A percentile compares a stretch with the other conserved stretches of the same genome.
These are phyloP conservation scores for Paramormyrops hopkinsi DNA, from an alignment of 2,797 vertebrate genomes.

Conservation along the genomic window DNA sequence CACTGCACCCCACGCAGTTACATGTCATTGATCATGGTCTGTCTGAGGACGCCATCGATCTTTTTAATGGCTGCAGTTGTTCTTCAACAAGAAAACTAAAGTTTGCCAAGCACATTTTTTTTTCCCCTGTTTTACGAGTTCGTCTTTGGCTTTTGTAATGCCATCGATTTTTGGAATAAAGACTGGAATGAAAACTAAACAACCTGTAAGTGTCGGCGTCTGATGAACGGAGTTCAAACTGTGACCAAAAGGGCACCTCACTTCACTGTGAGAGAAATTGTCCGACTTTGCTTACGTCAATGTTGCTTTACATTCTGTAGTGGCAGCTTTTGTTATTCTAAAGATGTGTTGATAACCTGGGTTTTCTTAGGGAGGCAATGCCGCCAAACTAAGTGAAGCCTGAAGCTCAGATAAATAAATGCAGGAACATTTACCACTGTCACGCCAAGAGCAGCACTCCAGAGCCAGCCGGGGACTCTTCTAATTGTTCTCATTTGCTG, in stretches of 20 bases:
- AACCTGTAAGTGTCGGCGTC: not conserved
- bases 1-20: not conserved
- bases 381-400: not conserved
- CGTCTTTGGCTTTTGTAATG: not conserved
- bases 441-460: not conserved
- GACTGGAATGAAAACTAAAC: not conserved
- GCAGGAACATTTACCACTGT: not conserved
- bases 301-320: not conserved
- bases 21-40: not conserved
- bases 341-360: not conserved
- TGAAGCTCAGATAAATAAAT: not conserved
- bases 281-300: not conserved
- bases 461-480: not conserved
- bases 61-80: not conserved
- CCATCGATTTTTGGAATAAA: not conserved
- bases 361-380: not conserved
- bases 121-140: not conserved
- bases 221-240: not conserved
- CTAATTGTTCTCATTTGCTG: not conserved
- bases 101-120: not conserved
- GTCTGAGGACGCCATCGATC: not conserved
- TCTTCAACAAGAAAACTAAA: not conserved
- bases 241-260: not conserved
- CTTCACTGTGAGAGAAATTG: not conserved
- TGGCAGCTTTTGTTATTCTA: not conserved